Percentiles rank a stretch among this genome's conserved stretches.
phyloP scores from a whole-genome alignment of 2,888 invertebrate genomes.

The Phrixothrix hirtus region DNA sequence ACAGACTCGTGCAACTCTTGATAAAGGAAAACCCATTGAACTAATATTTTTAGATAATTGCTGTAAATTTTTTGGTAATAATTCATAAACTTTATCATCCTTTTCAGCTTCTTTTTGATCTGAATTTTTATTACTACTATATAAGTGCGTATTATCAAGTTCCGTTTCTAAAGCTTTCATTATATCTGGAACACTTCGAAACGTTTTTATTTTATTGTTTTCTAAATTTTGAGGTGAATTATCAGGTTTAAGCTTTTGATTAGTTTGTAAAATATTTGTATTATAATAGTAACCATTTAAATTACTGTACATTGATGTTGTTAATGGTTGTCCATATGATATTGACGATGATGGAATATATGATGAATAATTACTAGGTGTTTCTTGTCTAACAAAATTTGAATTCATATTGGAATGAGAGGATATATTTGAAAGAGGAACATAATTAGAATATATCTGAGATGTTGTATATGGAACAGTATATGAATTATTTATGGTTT shows the following conservation, averaged over 20 bases:
- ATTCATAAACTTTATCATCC: slow-evolving; percentile 44
- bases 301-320: slow-evolving; percentile 27
- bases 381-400: slow-evolving; percentile 23
- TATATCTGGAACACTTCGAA: slow-evolving; percentile 73
- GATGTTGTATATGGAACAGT: slow-evolving; percentile 24
- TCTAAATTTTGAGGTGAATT: slow-evolving; percentile 20
- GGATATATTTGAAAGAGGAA: slow-evolving; percentile 25
- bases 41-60: slow-evolving; percentile 73
- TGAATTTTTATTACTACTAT: slow-evolving; percentile 36
- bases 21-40: slow-evolving; percentile 86
- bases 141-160: slow-evolving; percentile 52
- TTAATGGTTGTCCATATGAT: slow-evolving; percentile 15
- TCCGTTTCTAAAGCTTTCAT: slow-evolving; percentile 75
- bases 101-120: slow-evolving; percentile 8
- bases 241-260: slow-evolving; percentile 13
- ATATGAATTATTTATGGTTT: slow-evolving; percentile 19
- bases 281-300: slow-evolving; percentile 37
- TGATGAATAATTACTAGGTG: slow-evolving; percentile 8
- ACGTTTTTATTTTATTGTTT: slow-evolving; percentile 19
- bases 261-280: slow-evolving; percentile 22
- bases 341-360: slow-evolving; percentile 10
- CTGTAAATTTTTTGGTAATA: slow-evolving; percentile 62
- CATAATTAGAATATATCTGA: slow-evolving; percentile 25
- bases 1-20: slow-evolving; percentile 80
- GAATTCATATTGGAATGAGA: slow-evolving; percentile 33